phyloP scores from a whole-genome alignment of 2,888 invertebrate genomes.

The Unio pictorum region DNA sequence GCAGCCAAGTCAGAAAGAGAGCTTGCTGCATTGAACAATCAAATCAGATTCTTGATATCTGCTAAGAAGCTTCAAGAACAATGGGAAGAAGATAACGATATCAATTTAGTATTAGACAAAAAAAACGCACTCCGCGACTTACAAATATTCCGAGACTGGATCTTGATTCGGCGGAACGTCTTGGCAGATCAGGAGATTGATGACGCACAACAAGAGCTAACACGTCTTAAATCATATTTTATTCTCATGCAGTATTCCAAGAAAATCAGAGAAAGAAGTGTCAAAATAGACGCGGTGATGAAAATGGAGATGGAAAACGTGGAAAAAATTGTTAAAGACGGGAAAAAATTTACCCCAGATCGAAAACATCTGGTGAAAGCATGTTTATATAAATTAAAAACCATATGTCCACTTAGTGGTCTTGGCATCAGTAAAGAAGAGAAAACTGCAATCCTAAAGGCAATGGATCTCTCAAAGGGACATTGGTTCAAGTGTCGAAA shows the following conservation, averaged over 20 bases:
- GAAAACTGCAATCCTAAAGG: slow-evolving; percentile 75
- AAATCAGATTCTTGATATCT: too few species aligned
- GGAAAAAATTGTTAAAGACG: slow-evolving; percentile 8
- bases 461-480: slow-evolving; percentile 76
- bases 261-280: not conserved
- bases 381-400: slow-evolving; percentile 16
- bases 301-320: not conserved
- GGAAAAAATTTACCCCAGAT: slow-evolving; percentile 5
- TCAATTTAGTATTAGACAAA: not conserved
- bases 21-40: slow-evolving; percentile 2
- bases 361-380: slow-evolving; percentile 3
- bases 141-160: slow-evolving; percentile 4
- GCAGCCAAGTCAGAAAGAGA: not conserved
- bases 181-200: slow-evolving; percentile 25
- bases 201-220: slow-evolving; percentile 25
- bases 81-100: too few species aligned
- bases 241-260: slow-evolving; percentile 7
- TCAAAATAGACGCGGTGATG: not conserved
- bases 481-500: slow-evolving; percentile 84
- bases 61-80: too few species aligned
- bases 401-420: slow-evolving; percentile 22
- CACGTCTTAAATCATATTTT: slow-evolving; percentile 11
- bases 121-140: not conserved
- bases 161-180: slow-evolving; percentile 2
- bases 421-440: slow-evolving; percentile 73